These are phyloP conservation scores for Auanema sp. DNA, from an alignment of 2,888 invertebrate species.

Conservation along the genomic window DNA sequence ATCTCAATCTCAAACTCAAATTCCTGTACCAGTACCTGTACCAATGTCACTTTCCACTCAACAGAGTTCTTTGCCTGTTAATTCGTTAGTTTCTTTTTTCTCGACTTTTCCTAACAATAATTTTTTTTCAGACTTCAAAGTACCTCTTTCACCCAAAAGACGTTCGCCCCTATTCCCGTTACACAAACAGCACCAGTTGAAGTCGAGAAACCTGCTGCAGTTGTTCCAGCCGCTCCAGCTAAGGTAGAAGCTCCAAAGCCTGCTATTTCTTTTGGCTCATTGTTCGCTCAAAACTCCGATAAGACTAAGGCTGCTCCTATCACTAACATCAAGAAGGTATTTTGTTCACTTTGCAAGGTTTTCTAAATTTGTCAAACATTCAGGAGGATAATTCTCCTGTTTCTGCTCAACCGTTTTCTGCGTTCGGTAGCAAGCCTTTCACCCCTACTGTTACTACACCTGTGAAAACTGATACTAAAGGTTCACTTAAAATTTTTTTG, in stretches of 20 bases:
- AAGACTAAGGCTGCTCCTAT: background rate
- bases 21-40: background rate
- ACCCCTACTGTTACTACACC: slow-evolving; percentile 6
- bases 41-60: no score
- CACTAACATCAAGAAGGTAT: slow-evolving; percentile 1
- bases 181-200: background rate
- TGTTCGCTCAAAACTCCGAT: background rate
- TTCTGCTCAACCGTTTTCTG: background rate
- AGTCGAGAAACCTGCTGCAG: background rate
- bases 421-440: background rate
- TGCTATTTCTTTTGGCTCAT: background rate
- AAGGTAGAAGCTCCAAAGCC: slow-evolving; percentile 2
- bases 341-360: slow-evolving; percentile 2
- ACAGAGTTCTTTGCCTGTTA: no score
- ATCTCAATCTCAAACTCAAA: slow-evolving; percentile 12
- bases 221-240: background rate
- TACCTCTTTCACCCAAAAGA: background rate
- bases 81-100: no score
- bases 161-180: background rate
- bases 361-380: background rate
- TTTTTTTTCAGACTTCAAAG: background rate
- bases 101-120: background rate
- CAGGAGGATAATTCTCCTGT: background rate
- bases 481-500: slow-evolving; percentile 8
- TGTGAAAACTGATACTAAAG: slow-evolving; percentile 6